Base-by-base conservation (phyloP, 2,797 vertebrate genomes). In the Cebuella pygmaea region DNA sequence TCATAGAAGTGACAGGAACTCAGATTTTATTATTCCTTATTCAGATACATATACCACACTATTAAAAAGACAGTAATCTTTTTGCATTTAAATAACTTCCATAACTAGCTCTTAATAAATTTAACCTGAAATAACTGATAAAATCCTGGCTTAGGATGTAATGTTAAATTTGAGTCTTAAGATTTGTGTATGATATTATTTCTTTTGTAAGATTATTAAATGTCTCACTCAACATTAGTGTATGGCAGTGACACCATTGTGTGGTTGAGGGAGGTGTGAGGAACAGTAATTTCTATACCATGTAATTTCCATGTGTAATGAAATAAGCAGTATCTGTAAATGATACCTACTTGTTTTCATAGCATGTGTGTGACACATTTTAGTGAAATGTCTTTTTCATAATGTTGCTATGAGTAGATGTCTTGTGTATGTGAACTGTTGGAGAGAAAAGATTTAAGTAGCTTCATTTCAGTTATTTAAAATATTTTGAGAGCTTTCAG, bases 401-500 rank as follows among this genome's bases (percentile, higher is more conserved):
- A 22, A n/a, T 78, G 72, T 87, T 81, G 27, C 48, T 26, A 0
- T 92, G 88, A 92, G 41, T 78, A 5, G 19, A 22, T 9, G 24
- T 72, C 59, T 79, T 78, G 9, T 88, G 13, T 61, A 5, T 70
- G 5, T 90, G n/a, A 90, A 70, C 46, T 95, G 5, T 26, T 75
- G 78, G 52, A 19, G 46, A 82, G 79, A 92, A 94, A 95, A 79
- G 4, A 86, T 83, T 88, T 86, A 86, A 88, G 55, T 70, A 94
- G 13, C 48, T 93, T 95, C 27, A 75, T 88, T 95, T 94, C 36
- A 89, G 14, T 70, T 72, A 79, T 90, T 87, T 87, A 52, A 87
- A 96, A 50, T 93, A 70, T 86, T 84, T 95, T 90, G 91, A 88
- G 70, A 93, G 17, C 84, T 95, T 94, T 88, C 50, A 83, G 80